Base-by-base conservation (phyloP, 2,888 invertebrate species). In the Perithous albicinctus region DNA sequence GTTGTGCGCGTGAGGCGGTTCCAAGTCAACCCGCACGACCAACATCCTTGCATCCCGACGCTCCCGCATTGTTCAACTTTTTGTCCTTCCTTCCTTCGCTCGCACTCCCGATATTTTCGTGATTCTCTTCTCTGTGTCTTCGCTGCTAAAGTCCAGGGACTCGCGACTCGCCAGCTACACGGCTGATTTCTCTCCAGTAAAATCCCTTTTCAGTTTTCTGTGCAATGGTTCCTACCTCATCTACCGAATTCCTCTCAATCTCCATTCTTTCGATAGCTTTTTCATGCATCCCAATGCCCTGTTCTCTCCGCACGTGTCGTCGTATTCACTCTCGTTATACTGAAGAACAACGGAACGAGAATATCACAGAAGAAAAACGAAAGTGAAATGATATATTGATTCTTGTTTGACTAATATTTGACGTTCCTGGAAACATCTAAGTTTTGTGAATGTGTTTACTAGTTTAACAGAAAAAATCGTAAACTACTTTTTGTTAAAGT, bases 61-160 rank as follows among this genome's bases (percentile, higher is more conserved):
- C 81, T 38, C 85, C n/a, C 77, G 88, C 90, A 90, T 90, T 91
- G 88, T 89, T 90, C 76, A 85, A 84, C 82, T 90, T 89, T 88
- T 89, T 89, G 86, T 26, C 10, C 20, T 12, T 51, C 23, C n/a
- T n/a, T 48, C 56, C 35, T 35, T 6, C n/a, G 20, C 67, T 67
- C 18, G 18, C 15, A 32, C 41, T 69, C 59, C 43, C 43, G 70
- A 38, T 69, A 69, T 70, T 84, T n/a, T 59, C 64, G 20, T 18
- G 75, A 46, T 48, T 67, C 51, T 74, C 72, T 43, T 51, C 69
- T 74, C 61, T 35, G 46, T 23, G 56, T 32, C 48, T 48, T 20
- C 77, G 46, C 56, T 3, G 56, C 32, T 32, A 41, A 54, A 64
- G 15, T 35, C 15, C 26, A 12, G 23, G 20, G 59, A n/a, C n/a